These are phyloP conservation scores for Caradrina clavipalpis DNA, from an alignment of 2,888 invertebrate species.

Conservation along the genomic window DNA sequence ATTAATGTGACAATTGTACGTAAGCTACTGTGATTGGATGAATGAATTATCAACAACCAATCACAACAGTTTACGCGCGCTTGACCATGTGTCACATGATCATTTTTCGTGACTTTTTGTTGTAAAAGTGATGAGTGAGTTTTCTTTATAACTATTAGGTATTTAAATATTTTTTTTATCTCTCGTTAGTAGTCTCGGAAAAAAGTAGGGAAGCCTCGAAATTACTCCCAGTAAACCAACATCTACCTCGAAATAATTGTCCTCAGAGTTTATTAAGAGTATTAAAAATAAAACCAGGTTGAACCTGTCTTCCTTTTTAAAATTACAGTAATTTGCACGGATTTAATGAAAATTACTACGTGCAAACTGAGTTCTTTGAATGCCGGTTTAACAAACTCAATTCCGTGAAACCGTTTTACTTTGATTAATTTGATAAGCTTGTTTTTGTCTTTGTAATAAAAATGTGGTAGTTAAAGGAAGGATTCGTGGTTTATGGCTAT, in stretches of 20 bases:
- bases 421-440: constrained; percentile 21
- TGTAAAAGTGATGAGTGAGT: background rate
- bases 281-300: constrained; percentile 40
- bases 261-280: constrained; percentile 37
- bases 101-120: background rate
- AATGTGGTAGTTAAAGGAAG: background rate
- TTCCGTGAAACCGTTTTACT: constrained; percentile 17
- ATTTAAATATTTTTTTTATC: no score
- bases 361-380: constrained; percentile 31
- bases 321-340: constrained; percentile 43
- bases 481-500: background rate
- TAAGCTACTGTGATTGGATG: no score
- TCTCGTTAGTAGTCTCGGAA: background rate
- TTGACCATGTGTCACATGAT: background rate
- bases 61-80: background rate
- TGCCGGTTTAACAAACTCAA: constrained; percentile 35
- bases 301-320: constrained; percentile 16
- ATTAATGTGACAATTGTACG: no score
- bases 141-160: no score
- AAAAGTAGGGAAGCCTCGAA: constrained; percentile 6
- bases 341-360: constrained; percentile 50
- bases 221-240: constrained; percentile 10
- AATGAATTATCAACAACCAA: background rate
- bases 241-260: constrained; percentile 25
- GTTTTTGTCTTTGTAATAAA: constrained; percentile 11